Evolutionary conservation across 2,797 vertebrate species (phyloP).

Genomic region (Gadopsis marmoratus): DNA sequence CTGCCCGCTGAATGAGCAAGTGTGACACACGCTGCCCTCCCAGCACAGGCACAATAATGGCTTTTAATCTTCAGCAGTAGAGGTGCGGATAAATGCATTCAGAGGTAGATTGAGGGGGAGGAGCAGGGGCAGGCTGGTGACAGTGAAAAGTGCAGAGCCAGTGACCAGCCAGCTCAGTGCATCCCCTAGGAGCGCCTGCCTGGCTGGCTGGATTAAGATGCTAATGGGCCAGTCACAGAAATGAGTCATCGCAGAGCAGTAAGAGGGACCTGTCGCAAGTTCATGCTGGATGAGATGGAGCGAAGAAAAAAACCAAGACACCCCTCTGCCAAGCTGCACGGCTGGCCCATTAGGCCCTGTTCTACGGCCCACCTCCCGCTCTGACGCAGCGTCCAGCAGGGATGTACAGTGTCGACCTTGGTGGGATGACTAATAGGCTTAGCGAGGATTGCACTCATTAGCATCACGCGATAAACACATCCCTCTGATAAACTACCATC

Average conservation of each 20-base stretch:
- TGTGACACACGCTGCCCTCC: constrained; percentile 59
- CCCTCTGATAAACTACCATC: constrained; percentile 58
- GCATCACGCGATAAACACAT: constrained; percentile 60
- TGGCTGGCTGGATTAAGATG: constrained; percentile 61
- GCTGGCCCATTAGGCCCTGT: constrained; percentile 36
- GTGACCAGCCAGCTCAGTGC: constrained; percentile 47
- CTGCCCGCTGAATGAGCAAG: constrained; percentile 67
- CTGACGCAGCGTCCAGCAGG: constrained; percentile 51
- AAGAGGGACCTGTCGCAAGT: constrained; percentile 57
- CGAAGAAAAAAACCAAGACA: constrained; percentile 19
- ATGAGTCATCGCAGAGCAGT: constrained; percentile 60
- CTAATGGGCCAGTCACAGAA: constrained; percentile 65
- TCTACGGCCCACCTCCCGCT: constrained; percentile 47
- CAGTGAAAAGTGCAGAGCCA: constrained; percentile 61
- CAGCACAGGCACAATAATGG: constrained; percentile 64
- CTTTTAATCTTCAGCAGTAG: constrained; percentile 76
- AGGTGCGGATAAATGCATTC: constrained; percentile 70
- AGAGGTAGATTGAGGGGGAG: constrained; percentile 48
- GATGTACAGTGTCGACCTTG: constrained; percentile 69
- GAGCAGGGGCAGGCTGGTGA: constrained; percentile 32
- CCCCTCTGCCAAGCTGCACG: constrained; percentile 26
- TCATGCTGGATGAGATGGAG: constrained; percentile 54
- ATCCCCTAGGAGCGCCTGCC: constrained; percentile 43
- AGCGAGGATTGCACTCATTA: constrained; percentile 73
- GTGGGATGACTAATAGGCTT: constrained; percentile 77